These are phyloP conservation scores for Macrostomum lignano DNA, from an alignment of 1,140 invertebrate species.

Conservation along the genomic window DNA sequence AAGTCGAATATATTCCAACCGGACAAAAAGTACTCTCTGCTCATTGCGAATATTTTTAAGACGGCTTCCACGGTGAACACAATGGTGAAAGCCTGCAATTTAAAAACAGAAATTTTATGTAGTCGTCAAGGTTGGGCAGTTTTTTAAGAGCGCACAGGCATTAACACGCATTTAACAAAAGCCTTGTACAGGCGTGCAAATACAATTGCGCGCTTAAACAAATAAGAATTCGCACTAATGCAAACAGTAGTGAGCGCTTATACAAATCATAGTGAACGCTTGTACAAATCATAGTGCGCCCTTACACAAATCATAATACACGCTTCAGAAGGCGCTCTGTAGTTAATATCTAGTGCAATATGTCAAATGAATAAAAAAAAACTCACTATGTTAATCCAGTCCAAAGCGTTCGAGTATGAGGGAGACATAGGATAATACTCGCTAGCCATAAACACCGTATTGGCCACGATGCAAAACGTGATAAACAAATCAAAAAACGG, in stretches of 20 bases:
- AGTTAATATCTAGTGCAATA: constrained; percentile 33
- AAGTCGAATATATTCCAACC: constrained; percentile 86
- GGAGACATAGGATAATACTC: constrained; percentile 61
- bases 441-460: constrained; percentile 83
- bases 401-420: constrained; percentile 33
- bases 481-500: constrained; percentile 89
- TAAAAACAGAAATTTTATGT: constrained; percentile 39
- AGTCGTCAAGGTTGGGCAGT: too few relatives aligned
- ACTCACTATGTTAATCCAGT: constrained; percentile 19
- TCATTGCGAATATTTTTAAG: constrained; percentile 60
- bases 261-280: too few relatives aligned
- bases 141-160: too few relatives aligned
- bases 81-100: constrained; percentile 57
- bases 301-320: too few relatives aligned
- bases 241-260: too few relatives aligned
- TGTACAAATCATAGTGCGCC: too few relatives aligned
- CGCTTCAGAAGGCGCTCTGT: too few relatives aligned
- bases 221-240: too few relatives aligned
- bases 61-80: constrained; percentile 73
- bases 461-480: constrained; percentile 79
- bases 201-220: too few relatives aligned
- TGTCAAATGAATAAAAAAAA: background rate
- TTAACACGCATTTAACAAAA: too few relatives aligned
- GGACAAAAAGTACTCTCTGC: constrained; percentile 63
- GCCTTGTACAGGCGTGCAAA: too few relatives aligned